Percentiles rank a stretch among this genome's conserved stretches.
These are phyloP conservation scores for Simalia tracyae DNA, from an alignment of 2,797 vertebrate genomes.

Conservation along the genomic window DNA sequence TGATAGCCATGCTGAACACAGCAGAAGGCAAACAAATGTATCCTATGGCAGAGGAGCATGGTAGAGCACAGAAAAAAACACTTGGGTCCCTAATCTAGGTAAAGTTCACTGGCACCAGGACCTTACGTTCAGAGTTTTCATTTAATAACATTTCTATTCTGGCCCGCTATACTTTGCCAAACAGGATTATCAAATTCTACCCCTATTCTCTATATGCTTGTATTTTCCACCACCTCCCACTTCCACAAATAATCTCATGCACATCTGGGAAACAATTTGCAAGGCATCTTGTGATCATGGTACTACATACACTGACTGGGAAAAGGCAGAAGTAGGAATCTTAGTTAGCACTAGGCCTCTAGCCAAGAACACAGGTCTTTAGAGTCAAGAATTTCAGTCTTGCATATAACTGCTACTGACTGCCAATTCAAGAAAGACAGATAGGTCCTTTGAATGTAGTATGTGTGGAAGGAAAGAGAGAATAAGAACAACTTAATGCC, in stretches of 20 bases:
- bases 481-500: not conserved
- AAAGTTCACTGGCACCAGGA: not conserved
- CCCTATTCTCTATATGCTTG: not conserved
- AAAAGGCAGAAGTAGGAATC: not conserved
- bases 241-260: not conserved
- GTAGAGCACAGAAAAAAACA: not conserved
- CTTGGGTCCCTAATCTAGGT: not conserved
- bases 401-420: not conserved
- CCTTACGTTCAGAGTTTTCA: not conserved
- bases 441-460: not conserved
- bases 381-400: not conserved
- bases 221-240: not conserved
- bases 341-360: not conserved
- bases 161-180: not conserved
- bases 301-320: not conserved
- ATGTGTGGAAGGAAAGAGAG: not conserved
- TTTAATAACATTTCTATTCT: not conserved
- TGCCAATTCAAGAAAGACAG: not conserved
- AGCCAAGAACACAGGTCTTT: not conserved
- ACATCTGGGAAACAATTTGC: not conserved
- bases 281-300: not conserved
- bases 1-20: not conserved
- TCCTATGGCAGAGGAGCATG: not conserved
- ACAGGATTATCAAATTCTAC: not conserved
- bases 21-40: not conserved